A percentile compares a stretch with the other conserved stretches of the same genome.
Evolutionary conservation across 64 coral and sea anemone species (phyloP).

Genomic region (Montipora sp.): DNA sequence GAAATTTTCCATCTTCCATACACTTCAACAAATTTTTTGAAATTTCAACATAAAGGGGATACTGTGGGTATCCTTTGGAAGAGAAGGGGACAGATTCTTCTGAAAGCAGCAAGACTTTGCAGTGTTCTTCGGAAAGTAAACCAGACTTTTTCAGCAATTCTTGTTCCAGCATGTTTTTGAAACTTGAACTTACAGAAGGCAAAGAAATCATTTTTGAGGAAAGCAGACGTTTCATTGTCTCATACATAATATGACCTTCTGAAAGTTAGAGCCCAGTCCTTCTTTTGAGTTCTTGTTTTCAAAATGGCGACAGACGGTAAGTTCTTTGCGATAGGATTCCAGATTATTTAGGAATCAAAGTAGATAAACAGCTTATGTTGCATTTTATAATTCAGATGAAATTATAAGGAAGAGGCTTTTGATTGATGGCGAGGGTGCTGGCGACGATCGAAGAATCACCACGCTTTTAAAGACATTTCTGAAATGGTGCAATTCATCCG

Average conservation of each 20-base stretch:
- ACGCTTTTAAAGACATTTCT: conserved; percentile 91
- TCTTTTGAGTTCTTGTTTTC: background rate
- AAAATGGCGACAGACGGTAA: conserved; percentile 91
- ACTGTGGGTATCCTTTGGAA: background rate
- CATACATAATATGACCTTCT: background rate
- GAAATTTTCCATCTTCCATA: conserved; percentile 25
- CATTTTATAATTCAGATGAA: conserved; percentile 70
- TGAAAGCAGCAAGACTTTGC: background rate
- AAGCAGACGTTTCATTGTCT: background rate
- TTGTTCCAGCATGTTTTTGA: conserved; percentile 1
- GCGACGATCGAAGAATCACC: conserved; percentile 91
- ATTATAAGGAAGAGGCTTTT: conserved; percentile 86
- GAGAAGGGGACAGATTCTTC: background rate
- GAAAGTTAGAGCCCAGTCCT: background rate
- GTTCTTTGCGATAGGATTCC: background rate
- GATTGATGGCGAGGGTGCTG: conserved; percentile 96
- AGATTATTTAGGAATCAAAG: background rate
- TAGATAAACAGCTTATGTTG: background rate
- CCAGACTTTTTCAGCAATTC: background rate
- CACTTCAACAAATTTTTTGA: conserved; percentile 35
- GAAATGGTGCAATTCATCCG: conserved; percentile 86
- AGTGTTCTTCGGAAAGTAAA: background rate
- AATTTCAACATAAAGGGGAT: conserved; percentile 53
- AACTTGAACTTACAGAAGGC: background rate
- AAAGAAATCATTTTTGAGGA: background rate